A percentile compares a stretch with the other conserved stretches of the same genome.
Evolutionary conservation across 2,888 invertebrate species (phyloP).

Genomic region (Drosophila maculinotata): DNA sequence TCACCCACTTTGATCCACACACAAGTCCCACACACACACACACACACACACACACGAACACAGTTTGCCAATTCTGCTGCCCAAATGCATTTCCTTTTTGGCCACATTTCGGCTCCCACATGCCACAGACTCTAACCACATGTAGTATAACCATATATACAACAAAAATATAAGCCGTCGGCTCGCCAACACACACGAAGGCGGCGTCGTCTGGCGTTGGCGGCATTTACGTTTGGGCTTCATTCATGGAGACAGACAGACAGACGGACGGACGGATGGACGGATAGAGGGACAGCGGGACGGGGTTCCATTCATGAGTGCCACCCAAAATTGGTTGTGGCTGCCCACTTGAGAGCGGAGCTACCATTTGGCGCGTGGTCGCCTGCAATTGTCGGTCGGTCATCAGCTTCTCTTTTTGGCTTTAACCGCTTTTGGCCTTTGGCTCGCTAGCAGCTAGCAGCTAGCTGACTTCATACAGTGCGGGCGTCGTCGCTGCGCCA

Average conservation of each 20-base stretch:
- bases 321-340: constrained; percentile 72
- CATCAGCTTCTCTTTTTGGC: constrained; percentile 58
- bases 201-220: constrained; percentile 64
- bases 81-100: constrained; percentile 82
- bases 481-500: constrained; percentile 59
- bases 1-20: constrained; percentile 51
- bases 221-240: constrained; percentile 70
- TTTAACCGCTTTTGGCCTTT: constrained; percentile 56
- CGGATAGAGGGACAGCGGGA: constrained; percentile 11
- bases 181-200: constrained; percentile 68
- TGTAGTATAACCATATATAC: constrained; percentile 31
- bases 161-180: constrained; percentile 54
- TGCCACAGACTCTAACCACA: constrained; percentile 42
- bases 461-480: constrained; percentile 63
- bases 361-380: constrained; percentile 76
- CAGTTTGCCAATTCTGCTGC: constrained; percentile 58
- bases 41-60: constrained; percentile 47
- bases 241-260: constrained; percentile 55
- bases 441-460: too few relatives aligned
- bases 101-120: constrained; percentile 73
- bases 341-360: constrained; percentile 73
- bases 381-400: constrained; percentile 80
- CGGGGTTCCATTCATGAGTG: constrained; percentile 59
- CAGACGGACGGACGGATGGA: constrained; percentile 11
- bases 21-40: constrained; percentile 30